Evolutionary conservation across 2,888 invertebrate genomes (phyloP).

Genomic region (Xestia c-nigrum): DNA sequence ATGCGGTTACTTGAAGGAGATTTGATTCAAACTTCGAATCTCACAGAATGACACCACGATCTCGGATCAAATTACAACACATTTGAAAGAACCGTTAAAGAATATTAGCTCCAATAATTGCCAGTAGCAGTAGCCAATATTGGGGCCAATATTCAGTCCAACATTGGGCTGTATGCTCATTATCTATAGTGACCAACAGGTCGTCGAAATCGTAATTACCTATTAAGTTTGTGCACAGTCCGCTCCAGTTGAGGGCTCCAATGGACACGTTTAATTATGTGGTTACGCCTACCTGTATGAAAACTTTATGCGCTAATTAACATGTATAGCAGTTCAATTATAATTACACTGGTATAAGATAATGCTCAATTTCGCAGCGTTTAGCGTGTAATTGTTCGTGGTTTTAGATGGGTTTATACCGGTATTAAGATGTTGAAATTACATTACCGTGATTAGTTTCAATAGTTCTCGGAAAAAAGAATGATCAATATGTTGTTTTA

Average conservation of each 20-base stretch:
- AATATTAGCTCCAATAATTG: not conserved
- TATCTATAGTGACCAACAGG: conserved; percentile 20
- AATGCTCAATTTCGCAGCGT: conserved; percentile 12
- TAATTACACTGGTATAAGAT: conserved; percentile 11
- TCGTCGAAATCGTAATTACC: conserved; percentile 38
- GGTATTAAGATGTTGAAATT: not conserved
- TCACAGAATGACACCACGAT: not conserved
- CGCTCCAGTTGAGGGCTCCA: conserved; percentile 21
- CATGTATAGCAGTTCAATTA: conserved; percentile 18
- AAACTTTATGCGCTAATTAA: conserved; percentile 25
- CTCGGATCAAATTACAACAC: not conserved
- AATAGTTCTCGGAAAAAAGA: not conserved
- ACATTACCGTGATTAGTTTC: not conserved
- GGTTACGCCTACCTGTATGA: conserved; percentile 5
- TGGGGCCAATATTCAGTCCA: not conserved
- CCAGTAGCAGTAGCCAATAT: conserved; percentile 20
- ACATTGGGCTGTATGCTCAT: not conserved
- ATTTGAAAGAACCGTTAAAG: not conserved
- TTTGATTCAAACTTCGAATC: not conserved
- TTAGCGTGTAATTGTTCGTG: conserved; percentile 7
- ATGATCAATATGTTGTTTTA: not conserved
- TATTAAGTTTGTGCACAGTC: conserved; percentile 40
- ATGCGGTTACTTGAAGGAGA: not conserved
- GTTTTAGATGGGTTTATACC: not conserved
- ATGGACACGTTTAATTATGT: conserved; percentile 46